Base-by-base conservation (phyloP, 2,113 vertebrate genomes). In the Sphaerodactylus townsendi region DNA sequence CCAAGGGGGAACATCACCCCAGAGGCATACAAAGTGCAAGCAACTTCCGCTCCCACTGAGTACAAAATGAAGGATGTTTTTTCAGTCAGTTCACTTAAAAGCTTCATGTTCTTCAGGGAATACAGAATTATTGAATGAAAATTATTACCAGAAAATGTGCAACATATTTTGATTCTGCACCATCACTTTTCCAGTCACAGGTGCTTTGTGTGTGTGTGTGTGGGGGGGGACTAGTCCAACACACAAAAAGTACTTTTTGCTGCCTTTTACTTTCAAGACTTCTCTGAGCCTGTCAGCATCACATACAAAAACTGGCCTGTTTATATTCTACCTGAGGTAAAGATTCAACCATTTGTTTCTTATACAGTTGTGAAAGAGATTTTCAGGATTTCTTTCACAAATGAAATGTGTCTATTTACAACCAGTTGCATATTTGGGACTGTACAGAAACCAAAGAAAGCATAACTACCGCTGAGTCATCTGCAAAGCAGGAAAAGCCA, bases 101-200 rank as follows among this genome's bases (percentile, higher is more conserved):
- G 48, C 71, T 86, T 85, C 56, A 3, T 0, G 1, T 89, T 84
- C 87, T 75, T 84, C 33, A 82, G 10, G 56, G 41, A 84, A 91
- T 82, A 9, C 56, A 79, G 84, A 14, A 79, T 6, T 21, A 1
- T 19, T 30, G 4, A 0, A 0, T 19, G 30, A 56, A 59, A 21
- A 53, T 44, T 35, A 64, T 59, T 30, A 46, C 59, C 74, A 74
- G 19, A 59, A 90, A 75, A 85, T 0, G 9, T 86, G 85, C 78
- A 88, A 69, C 83, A 21, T 44, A 50, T 1, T 74, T 37, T 0
- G 2, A 1, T 0, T 15, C 69, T 37, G 21, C 23, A 85, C 84
- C 2, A 46, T 75, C 17, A 4, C 3, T 4, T 6, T n/a, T 44
- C 75, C 87, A 85, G 33, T 83, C 82, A 21, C 72, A 56, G 35